Percentiles rank a stretch among this genome's conserved stretches.
Evolutionary conservation across 2,888 invertebrate genomes (phyloP).

Genomic region (Alloscopus bannaensis): DNA sequence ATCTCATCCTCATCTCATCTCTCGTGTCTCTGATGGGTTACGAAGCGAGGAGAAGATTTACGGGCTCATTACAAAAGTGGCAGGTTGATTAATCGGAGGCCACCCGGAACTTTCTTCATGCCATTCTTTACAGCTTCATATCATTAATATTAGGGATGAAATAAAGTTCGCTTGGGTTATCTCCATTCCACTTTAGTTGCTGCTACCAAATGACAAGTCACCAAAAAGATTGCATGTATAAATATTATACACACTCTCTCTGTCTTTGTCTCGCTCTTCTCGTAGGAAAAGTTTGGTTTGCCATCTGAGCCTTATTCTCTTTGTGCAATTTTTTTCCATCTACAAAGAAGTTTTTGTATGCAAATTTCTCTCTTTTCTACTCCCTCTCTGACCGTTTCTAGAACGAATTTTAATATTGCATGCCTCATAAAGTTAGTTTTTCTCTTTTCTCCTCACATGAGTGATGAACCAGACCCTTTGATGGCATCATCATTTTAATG

Average conservation of each 20-base stretch:
- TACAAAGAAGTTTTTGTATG: constrained; percentile 6
- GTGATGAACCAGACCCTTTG: no score
- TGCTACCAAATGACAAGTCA: no score
- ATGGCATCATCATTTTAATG: no score
- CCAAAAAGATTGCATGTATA: no score
- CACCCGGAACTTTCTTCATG: constrained; percentile 66
- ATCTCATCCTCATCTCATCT: constrained; percentile 2
- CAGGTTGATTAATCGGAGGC: constrained; percentile 67
- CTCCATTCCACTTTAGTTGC: no score
- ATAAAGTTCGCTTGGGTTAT: constrained; percentile 19
- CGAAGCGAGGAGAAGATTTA: constrained; percentile 59
- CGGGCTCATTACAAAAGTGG: constrained; percentile 65
- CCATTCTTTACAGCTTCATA: constrained; percentile 61
- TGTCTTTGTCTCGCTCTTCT: no score
- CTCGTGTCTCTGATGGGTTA: no score
- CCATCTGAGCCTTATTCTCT: no score
- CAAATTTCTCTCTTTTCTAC: constrained; percentile 17
- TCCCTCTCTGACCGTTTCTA: constrained; percentile 48
- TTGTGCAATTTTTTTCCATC: no score
- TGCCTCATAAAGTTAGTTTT: constrained; percentile 53
- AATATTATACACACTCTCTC: no score
- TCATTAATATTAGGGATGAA: constrained; percentile 55
- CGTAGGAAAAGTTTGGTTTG: no score
- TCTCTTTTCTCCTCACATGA: no score
- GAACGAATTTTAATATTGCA: constrained; percentile 42